Evolutionary conservation across 2,113 vertebrate species (phyloP).

Genomic region (Merops nubicus): DNA sequence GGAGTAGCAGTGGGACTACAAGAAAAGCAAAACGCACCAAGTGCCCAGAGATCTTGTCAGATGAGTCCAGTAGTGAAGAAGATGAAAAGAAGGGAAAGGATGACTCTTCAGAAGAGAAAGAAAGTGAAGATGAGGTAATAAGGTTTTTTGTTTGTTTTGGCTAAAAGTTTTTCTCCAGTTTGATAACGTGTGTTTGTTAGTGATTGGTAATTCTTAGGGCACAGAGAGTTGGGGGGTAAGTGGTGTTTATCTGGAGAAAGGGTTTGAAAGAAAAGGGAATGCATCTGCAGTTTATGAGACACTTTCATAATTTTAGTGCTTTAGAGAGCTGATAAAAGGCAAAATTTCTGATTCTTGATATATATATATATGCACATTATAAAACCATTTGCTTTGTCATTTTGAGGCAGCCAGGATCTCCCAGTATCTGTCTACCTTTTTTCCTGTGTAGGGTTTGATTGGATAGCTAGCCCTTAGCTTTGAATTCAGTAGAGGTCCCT

Average conservation of each 20-base stretch:
- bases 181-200: neutral
- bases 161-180: neutral
- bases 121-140: constrained; percentile 81
- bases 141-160: neutral
- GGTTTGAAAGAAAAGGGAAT: neutral
- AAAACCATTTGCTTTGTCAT: neutral
- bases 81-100: constrained; percentile 84
- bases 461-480: neutral
- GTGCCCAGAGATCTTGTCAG: constrained; percentile 91
- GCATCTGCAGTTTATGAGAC: neutral
- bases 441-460: neutral
- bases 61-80: constrained; percentile 93
- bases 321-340: neutral
- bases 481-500: neutral
- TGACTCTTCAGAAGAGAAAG: constrained; percentile 82
- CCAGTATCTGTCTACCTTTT: neutral
- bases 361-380: neutral
- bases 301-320: neutral
- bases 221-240: accelerated
- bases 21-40: constrained; percentile 85
- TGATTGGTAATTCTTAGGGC: neutral
- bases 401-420: neutral
- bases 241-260: neutral
- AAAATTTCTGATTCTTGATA: neutral
- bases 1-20: constrained; percentile 77